Percentiles rank a stretch among this genome's conserved stretches.
These are phyloP conservation scores for Hydrolagus colliei DNA, from an alignment of 2,797 vertebrate species.

Conservation along the genomic window DNA sequence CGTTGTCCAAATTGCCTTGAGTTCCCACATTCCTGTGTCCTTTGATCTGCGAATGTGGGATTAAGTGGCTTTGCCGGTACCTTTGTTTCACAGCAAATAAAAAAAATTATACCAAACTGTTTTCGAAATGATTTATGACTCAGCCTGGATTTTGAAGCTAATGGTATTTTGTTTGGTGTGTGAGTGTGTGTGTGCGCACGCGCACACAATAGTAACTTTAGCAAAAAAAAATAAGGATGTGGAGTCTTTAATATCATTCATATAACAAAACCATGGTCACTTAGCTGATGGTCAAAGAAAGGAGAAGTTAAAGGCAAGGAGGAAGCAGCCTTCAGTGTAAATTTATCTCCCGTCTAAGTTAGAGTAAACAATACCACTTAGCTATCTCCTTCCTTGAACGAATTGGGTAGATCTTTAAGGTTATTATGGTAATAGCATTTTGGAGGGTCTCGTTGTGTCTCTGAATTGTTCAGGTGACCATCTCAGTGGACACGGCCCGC, in stretches of 20 bases:
- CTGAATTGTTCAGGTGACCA: too few species aligned
- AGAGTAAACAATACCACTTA: background rate
- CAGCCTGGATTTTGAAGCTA: background rate
- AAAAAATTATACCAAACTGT: background rate
- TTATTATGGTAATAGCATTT: background rate
- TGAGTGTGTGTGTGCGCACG: too few species aligned
- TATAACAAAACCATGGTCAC: background rate
- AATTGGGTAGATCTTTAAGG: background rate
- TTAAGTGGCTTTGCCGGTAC: background rate
- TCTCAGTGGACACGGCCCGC: too few species aligned
- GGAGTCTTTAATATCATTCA: background rate
- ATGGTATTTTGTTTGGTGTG: background rate
- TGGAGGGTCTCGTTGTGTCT: too few species aligned
- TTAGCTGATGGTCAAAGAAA: background rate
- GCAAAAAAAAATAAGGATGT: background rate
- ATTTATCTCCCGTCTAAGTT: background rate
- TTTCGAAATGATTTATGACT: background rate
- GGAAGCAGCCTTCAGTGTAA: too few species aligned
- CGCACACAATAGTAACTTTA: background rate
- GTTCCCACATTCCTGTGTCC: background rate
- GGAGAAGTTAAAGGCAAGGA: background rate
- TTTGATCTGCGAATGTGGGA: background rate
- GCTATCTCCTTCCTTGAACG: background rate
- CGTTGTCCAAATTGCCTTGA: background rate
- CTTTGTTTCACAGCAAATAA: background rate